Percentiles rank a stretch among this genome's conserved stretches.
These are phyloP conservation scores for Gonocerus acuteangulatus DNA, from an alignment of 2,888 invertebrate species.

Conservation along the genomic window DNA sequence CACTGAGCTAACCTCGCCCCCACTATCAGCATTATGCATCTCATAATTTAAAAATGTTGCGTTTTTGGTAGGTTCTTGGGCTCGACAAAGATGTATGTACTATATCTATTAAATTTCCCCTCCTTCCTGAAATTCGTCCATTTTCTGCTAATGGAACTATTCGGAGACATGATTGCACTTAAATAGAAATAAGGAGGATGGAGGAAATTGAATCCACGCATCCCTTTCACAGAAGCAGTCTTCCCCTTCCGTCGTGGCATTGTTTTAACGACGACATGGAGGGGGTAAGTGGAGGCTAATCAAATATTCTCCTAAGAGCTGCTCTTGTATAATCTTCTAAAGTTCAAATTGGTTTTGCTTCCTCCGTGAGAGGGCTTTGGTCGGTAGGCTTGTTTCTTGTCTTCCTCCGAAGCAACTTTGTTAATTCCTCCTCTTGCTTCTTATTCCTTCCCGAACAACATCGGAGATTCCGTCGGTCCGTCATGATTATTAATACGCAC, in stretches of 20 bases:
- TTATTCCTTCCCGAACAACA: not conserved
- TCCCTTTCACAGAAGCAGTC: not conserved
- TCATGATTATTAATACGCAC: constrained; percentile 22
- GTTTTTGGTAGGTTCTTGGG: too few relatives aligned
- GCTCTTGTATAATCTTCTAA: constrained; percentile 16
- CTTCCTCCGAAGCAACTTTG: not conserved
- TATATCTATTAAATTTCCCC: too few relatives aligned
- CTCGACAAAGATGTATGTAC: too few relatives aligned
- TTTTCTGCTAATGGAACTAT: too few relatives aligned
- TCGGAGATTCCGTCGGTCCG: not conserved
- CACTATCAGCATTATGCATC: too few relatives aligned
- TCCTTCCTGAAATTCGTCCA: too few relatives aligned
- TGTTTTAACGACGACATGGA: constrained; percentile 7
- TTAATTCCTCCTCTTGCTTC: constrained; percentile 20
- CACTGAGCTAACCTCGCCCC: too few relatives aligned
- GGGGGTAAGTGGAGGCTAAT: constrained; percentile 16
- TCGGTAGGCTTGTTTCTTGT: not conserved
- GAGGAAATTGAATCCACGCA: constrained; percentile 13
- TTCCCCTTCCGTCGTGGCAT: not conserved
- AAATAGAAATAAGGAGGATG: constrained; percentile 2
- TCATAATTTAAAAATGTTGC: too few relatives aligned
- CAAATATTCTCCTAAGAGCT: constrained; percentile 24
- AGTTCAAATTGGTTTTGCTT: constrained; percentile 23
- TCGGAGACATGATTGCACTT: not conserved
- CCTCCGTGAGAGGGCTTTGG: constrained; percentile 9